phyloP scores from a whole-genome alignment of 2,113 vertebrate genomes.

The Plotosus lineatus region DNA sequence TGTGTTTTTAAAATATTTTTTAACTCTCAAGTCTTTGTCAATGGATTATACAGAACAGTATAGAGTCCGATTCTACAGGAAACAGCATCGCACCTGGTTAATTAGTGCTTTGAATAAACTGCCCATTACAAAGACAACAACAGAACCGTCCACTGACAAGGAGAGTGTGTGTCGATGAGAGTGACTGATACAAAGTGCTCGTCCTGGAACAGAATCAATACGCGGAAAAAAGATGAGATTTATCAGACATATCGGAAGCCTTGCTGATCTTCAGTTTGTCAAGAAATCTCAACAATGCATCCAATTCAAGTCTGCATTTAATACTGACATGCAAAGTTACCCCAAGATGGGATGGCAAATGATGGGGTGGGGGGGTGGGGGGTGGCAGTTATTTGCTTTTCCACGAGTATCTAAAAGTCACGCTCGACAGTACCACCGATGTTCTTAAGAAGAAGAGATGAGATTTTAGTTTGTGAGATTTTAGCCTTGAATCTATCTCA shows the following conservation, averaged over 20 bases:
- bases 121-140: slow-evolving; percentile 15
- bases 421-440: not conserved
- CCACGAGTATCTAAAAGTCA: not conserved
- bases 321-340: not conserved
- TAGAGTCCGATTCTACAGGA: not conserved
- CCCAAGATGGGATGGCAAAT: too few species aligned
- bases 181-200: not conserved
- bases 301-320: not conserved
- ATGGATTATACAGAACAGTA: not conserved
- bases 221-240: not conserved
- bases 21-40: slow-evolving; percentile 15
- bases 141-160: slow-evolving; percentile 7
- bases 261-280: not conserved
- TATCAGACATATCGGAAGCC: not conserved
- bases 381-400: not conserved
- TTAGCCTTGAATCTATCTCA: too few species aligned
- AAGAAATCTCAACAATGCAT: not conserved
- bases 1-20: slow-evolving; percentile 14
- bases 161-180: slow-evolving; percentile 3
- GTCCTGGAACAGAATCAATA: not conserved
- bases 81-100: slow-evolving; percentile 2
- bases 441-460: not conserved
- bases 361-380: too few species aligned
- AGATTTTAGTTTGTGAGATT: not conserved
- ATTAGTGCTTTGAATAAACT: slow-evolving; percentile 15